phyloP scores from a whole-genome alignment of 2,113 vertebrate genomes.

The Steatornis caripensis region DNA sequence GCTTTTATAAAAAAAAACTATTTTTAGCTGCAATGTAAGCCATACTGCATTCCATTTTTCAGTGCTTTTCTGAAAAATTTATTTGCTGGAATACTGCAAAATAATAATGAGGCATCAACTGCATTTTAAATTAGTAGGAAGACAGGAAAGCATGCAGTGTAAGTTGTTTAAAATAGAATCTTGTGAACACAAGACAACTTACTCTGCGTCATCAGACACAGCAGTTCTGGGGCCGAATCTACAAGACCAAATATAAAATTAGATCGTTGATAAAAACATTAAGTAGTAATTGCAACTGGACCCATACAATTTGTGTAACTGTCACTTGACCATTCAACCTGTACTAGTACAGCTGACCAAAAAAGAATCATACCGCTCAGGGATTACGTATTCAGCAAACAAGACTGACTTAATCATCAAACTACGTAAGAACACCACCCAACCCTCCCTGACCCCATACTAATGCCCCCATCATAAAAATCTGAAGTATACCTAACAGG shows the following conservation, averaged over 20 bases:
- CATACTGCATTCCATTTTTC: slow-evolving; percentile 53
- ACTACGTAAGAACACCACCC: background rate
- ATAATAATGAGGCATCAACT: slow-evolving; percentile 19
- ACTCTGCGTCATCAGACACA: slow-evolving; percentile 94
- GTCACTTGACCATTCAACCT: background rate
- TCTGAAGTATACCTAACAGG: background rate
- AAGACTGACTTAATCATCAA: background rate
- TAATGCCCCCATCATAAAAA: background rate
- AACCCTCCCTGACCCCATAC: background rate
- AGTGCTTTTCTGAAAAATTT: slow-evolving; percentile 56
- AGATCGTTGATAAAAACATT: slow-evolving; percentile 46
- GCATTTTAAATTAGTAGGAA: slow-evolving; percentile 72
- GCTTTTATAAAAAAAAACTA: slow-evolving; percentile 13
- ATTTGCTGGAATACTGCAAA: slow-evolving; percentile 36
- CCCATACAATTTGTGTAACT: background rate
- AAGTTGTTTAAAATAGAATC: slow-evolving; percentile 65
- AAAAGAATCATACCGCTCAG: background rate
- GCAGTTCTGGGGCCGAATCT: slow-evolving; percentile 89
- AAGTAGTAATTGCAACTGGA: slow-evolving; percentile 23
- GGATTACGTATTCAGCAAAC: background rate
- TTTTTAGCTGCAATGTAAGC: slow-evolving; percentile 47
- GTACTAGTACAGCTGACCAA: background rate
- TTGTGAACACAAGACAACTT: slow-evolving; percentile 79
- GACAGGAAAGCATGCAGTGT: slow-evolving; percentile 71
- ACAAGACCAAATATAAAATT: slow-evolving; percentile 83